Evolutionary conservation across 1,140 invertebrate species (phyloP).

Genomic region (Trichoplusia ni): DNA sequence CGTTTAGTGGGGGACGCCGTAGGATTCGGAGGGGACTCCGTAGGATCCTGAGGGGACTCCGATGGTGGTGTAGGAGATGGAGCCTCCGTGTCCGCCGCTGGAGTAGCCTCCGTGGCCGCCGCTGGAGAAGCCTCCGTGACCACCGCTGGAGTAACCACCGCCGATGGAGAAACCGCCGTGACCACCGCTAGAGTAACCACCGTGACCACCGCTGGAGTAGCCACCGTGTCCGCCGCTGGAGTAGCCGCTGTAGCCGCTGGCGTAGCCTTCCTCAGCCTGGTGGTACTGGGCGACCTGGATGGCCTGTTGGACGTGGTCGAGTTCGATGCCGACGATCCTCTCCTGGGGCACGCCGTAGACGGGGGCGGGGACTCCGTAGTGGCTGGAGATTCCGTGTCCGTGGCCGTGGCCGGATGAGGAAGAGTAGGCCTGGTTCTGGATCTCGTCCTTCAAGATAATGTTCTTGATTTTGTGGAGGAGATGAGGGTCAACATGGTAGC

Average conservation of each 20-base stretch:
- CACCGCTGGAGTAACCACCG: conserved; percentile 55
- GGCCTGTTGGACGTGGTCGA: conserved; percentile 85
- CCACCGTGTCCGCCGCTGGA: conserved; percentile 51
- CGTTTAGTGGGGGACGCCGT: conserved; percentile 78
- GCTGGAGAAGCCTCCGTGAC: conserved; percentile 52
- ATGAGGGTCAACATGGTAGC: conserved; percentile 88
- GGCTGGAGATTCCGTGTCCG: conserved; percentile 81
- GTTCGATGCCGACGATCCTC: conserved; percentile 84
- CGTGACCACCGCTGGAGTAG: conserved; percentile 55
- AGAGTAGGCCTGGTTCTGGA: conserved; percentile 81
- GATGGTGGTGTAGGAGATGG: conserved; percentile 71
- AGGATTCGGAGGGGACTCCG: conserved; percentile 76
- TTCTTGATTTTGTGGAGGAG: conserved; percentile 91
- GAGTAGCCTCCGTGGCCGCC: conserved; percentile 43
- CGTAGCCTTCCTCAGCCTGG: conserved; percentile 78
- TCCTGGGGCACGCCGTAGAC: conserved; percentile 83
- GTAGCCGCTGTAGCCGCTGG: conserved; percentile 59
- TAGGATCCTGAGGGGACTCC: conserved; percentile 77
- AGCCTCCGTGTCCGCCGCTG: conserved; percentile 47
- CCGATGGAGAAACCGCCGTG: conserved; percentile 36
- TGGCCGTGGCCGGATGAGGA: conserved; percentile 64
- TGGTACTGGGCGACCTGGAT: conserved; percentile 86
- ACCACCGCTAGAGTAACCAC: conserved; percentile 31
- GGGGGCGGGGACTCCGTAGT: conserved; percentile 82
- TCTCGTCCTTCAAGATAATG: conserved; percentile 90